Evolutionary conservation across 2,113 vertebrate genomes (phyloP), one percentile per base, ranked within the genome.

Genomic region (Bungarus multicinctus): DNA sequence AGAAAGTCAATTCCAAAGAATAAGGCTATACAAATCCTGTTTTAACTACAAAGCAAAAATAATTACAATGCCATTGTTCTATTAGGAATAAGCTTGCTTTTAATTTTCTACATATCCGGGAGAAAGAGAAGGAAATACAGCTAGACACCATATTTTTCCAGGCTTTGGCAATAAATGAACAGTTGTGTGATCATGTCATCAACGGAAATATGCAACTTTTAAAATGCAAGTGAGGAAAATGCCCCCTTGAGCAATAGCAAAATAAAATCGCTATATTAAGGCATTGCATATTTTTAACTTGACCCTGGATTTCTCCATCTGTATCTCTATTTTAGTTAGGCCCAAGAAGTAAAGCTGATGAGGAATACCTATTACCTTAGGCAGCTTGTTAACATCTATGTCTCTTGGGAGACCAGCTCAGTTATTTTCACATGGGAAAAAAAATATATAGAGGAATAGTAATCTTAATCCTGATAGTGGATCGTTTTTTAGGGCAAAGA

Each of bases 261-360:
- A 64, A 58, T 90, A 89, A 94, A 94, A 87, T 90, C 91, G 74
- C 81, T 47, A 93, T 93, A 93, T 93, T 93, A 93, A 93, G 92
- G 92, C 92, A 93, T 93, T 53, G 27, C 23, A 87, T 93, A 93
- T 93, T 93, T 93, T 93, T 93, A 90, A 55, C 55, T 87, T 93
- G 92, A 87, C 89, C 89, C 58, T 93, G 45, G 55, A 93, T 87
- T 93, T 53, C 89, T 93, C 55, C 57, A 93, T 22, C 88, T 87
- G n/a, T 86, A 64, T 87, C n/a, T 58, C 45, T 90, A 47, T 52
- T 88, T 92, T 85, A 87, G n/a, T 52, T 93, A 90, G 81, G 45
- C 23, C n/a, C 25, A 87, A 57, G n/a, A 34, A 93, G 47, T 18
- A 86, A 60, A 25, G 16, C 89, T 90, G 55, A 57, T 55, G 10